Conservation (phyloP, 2,797 vertebrate species). For the Macroramphosus scolopax region DNA sequence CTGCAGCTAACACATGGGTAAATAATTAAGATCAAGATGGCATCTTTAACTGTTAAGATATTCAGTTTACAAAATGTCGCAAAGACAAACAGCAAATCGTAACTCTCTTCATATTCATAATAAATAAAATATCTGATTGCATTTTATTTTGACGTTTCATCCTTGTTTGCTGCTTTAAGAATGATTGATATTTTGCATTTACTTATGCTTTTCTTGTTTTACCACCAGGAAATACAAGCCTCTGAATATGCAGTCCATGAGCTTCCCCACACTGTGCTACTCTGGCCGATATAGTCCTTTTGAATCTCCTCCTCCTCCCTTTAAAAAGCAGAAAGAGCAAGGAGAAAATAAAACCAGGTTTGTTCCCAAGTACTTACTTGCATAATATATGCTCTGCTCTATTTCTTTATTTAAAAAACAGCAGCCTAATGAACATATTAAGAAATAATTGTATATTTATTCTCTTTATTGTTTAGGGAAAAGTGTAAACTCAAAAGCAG, state of each 20-base stretch:
- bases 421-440: background rate
- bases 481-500: slow-evolving; percentile 39
- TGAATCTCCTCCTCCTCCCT: slow-evolving; percentile 66
- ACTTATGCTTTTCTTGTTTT: slow-evolving; percentile 17
- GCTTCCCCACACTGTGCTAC: slow-evolving; percentile 81
- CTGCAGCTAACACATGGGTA: too few relatives aligned
- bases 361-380: slow-evolving; percentile 26
- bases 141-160: too few relatives aligned
- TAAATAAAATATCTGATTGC: too few relatives aligned
- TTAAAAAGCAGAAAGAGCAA: slow-evolving; percentile 44
- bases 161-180: background rate
- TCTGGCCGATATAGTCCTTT: slow-evolving; percentile 81
- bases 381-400: too few relatives aligned
- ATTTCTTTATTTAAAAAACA: too few relatives aligned
- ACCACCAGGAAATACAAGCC: slow-evolving; percentile 83
- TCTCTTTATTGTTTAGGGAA: slow-evolving; percentile 41
- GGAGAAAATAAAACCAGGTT: slow-evolving; percentile 65
- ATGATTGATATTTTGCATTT: too few relatives aligned
- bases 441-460: slow-evolving; percentile 2
- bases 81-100: too few relatives aligned
- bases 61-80: too few relatives aligned
- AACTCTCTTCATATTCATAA: too few relatives aligned
- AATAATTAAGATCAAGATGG: too few relatives aligned
- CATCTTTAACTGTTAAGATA: too few relatives aligned
- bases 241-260: slow-evolving; percentile 81